Conservation (phyloP, 2,888 invertebrate genomes). For the Drosophila kuntzei region DNA sequence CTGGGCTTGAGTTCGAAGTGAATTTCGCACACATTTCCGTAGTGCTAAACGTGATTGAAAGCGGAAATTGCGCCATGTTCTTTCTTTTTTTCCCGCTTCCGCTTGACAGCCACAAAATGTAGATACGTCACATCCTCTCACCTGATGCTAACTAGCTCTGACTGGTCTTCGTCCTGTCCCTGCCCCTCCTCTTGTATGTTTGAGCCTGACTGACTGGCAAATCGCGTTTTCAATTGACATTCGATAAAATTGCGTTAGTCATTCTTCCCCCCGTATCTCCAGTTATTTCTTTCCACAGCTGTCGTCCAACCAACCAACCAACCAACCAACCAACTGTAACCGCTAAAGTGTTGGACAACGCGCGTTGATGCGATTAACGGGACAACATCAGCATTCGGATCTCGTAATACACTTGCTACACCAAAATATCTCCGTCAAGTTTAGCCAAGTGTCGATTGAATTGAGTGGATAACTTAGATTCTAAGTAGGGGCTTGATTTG, state of each 20-base stretch:
- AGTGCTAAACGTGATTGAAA: constrained; percentile 70
- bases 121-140: constrained; percentile 35
- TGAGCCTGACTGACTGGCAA: constrained; percentile 59
- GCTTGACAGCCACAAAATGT: constrained; percentile 68
- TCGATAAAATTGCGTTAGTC: constrained; percentile 70
- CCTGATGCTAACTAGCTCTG: constrained; percentile 4
- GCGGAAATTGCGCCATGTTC: constrained; percentile 70
- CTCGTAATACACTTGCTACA: constrained; percentile 16
- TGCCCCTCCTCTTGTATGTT: constrained; percentile 6
- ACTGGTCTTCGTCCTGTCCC: background rate
- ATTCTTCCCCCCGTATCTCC: background rate
- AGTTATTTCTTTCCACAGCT: background rate
- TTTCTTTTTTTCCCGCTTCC: constrained; percentile 56
- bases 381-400: constrained; percentile 14
- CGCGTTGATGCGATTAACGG: constrained; percentile 58
- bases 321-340: constrained; percentile 13
- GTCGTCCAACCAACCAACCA: constrained; percentile 1
- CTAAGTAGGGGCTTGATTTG: background rate
- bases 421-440: background rate
- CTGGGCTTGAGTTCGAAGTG: constrained; percentile 7
- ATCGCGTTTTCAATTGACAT: constrained; percentile 75
- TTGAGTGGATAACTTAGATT: background rate
- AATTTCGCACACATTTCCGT: constrained; percentile 69
- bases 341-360: constrained; percentile 51
- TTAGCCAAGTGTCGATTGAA: background rate